These are phyloP conservation scores for Venturia canescens DNA, from an alignment of 1,140 invertebrate species.

Conservation along the genomic window DNA sequence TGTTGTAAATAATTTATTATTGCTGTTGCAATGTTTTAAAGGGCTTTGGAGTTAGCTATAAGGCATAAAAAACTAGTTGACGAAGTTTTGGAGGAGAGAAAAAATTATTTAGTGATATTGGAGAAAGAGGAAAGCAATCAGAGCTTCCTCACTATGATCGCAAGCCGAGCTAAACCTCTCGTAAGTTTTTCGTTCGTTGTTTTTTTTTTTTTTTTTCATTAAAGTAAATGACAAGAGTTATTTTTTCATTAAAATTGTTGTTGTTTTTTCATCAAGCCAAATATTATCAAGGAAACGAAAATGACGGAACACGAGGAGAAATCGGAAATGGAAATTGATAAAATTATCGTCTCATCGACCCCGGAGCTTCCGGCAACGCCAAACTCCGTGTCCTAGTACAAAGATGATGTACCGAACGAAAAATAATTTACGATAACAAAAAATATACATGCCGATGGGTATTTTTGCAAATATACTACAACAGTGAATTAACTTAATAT, in stretches of 20 bases:
- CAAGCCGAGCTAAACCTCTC: constrained; percentile 55
- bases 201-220: background rate
- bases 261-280: background rate
- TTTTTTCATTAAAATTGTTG: background rate
- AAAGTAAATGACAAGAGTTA: background rate
- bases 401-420: background rate
- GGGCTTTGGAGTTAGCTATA: constrained; percentile 90
- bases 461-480: constrained; percentile 17
- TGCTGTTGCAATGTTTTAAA: constrained; percentile 61
- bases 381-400: background rate
- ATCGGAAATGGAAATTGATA: constrained; percentile 30
- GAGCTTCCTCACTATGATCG: constrained; percentile 66
- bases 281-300: constrained; percentile 29
- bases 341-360: constrained; percentile 23
- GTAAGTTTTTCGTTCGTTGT: constrained; percentile 42
- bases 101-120: constrained; percentile 85
- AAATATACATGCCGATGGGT: constrained; percentile 5
- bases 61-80: constrained; percentile 89
- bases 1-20: background rate
- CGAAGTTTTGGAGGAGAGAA: constrained; percentile 86
- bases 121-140: constrained; percentile 87
- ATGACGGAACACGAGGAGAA: background rate
- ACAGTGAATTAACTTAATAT: background rate
- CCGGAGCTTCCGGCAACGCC: constrained; percentile 22
- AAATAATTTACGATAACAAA: constrained; percentile 2